A percentile compares a stretch with the other conserved stretches of the same genome.
phyloP scores from a whole-genome alignment of 2,888 invertebrate genomes.

The Hanleya hanleyi region DNA sequence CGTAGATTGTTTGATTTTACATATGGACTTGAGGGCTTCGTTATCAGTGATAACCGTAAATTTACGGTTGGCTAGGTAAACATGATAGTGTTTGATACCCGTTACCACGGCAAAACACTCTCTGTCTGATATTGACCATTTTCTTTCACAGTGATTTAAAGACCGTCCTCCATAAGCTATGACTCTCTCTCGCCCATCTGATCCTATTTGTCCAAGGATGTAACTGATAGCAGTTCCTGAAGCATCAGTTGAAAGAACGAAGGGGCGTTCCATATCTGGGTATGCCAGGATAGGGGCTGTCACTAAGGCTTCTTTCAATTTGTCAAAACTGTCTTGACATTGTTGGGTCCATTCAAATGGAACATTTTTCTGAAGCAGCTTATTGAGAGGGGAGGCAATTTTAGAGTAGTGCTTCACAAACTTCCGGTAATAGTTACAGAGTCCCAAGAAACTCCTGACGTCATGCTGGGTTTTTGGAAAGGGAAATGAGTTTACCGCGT shows the following conservation, averaged over 20 bases:
- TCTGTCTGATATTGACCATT: neutral
- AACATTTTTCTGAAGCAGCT: slow-evolving; percentile 46
- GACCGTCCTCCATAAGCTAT: neutral
- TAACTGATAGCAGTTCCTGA: slow-evolving; percentile 13
- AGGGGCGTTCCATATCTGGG: slow-evolving; percentile 15
- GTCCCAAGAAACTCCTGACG: slow-evolving; percentile 13
- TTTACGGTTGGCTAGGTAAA: neutral
- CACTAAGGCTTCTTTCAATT: slow-evolving; percentile 41
- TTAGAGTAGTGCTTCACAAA: slow-evolving; percentile 41
- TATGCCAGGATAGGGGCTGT: slow-evolving; percentile 17
- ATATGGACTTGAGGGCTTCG: neutral
- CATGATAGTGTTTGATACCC: neutral
- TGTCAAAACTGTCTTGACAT: slow-evolving; percentile 51
- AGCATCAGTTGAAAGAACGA: slow-evolving; percentile 28
- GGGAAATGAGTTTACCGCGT: slow-evolving; percentile 16
- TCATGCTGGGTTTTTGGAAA: slow-evolving; percentile 12
- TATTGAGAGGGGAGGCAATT: slow-evolving; percentile 49
- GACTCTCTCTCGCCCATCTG: neutral
- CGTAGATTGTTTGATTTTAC: slow-evolving; percentile 1
- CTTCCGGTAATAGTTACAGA: slow-evolving; percentile 46
- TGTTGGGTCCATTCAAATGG: slow-evolving; percentile 45
- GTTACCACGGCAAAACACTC: neutral
- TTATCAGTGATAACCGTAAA: neutral
- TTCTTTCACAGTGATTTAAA: neutral
- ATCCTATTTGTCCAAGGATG: slow-evolving; percentile 22